phyloP scores from a whole-genome alignment of 2,797 vertebrate genomes.

The Etheostoma perlongum region DNA sequence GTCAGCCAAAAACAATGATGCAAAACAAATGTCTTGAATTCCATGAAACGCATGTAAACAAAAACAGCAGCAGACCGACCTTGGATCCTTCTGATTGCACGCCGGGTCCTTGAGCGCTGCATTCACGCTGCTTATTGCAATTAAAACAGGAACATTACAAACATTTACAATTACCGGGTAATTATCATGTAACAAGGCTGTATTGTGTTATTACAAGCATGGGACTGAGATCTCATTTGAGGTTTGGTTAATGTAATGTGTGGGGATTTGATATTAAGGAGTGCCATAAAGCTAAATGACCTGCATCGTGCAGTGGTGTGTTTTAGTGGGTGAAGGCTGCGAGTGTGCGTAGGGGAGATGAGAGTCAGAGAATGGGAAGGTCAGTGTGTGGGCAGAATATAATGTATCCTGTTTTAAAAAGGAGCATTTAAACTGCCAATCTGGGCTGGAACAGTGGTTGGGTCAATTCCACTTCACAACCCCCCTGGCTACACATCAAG shows the following conservation, averaged over 20 bases:
- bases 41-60: constrained; percentile 56
- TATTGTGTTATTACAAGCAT: constrained; percentile 61
- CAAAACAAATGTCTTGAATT: constrained; percentile 41
- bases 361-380: constrained; percentile 58
- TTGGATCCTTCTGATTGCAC: constrained; percentile 37
- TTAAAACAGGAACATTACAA: constrained; percentile 65
- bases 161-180: constrained; percentile 61
- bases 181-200: constrained; percentile 65
- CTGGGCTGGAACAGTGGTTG: constrained; percentile 39
- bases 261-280: constrained; percentile 65
- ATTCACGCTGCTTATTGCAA: constrained; percentile 60
- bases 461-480: constrained; percentile 61
- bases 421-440: constrained; percentile 58
- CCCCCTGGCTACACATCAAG: constrained; percentile 29
- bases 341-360: constrained; percentile 37
- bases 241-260: constrained; percentile 67
- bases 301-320: constrained; percentile 54
- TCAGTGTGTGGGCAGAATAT: constrained; percentile 71
- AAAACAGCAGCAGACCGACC: constrained; percentile 39
- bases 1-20: constrained; percentile 50
- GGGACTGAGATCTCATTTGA: constrained; percentile 47
- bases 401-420: constrained; percentile 58
- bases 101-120: constrained; percentile 25
- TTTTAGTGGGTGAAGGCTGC: constrained; percentile 57
- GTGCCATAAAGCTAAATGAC: constrained; percentile 76